phyloP scores from a whole-genome alignment of 2,113 vertebrate species.

The Myotis lucifugus region DNA sequence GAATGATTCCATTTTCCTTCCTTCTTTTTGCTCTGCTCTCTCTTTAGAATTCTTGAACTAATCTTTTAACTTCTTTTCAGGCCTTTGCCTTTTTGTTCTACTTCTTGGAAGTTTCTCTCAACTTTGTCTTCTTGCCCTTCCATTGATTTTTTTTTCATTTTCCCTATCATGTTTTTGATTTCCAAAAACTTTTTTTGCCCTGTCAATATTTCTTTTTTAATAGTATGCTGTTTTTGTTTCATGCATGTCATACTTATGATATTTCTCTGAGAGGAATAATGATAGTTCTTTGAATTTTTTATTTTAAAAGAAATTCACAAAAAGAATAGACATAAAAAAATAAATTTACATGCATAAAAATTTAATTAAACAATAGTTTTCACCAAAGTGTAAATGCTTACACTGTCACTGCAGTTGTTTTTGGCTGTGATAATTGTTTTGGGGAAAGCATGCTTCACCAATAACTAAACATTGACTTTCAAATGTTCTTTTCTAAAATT shows the following conservation, averaged over 20 bases:
- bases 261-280: neutral
- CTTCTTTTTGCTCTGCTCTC: neutral
- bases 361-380: neutral
- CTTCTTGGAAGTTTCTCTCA: neutral
- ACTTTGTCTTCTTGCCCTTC: neutral
- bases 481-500: neutral
- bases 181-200: neutral
- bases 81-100: neutral
- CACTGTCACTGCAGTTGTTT: neutral
- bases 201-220: neutral
- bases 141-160: neutral
- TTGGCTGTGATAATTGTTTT: neutral
- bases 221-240: neutral
- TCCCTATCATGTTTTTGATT: neutral
- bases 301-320: neutral
- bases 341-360: neutral
- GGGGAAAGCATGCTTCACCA: neutral
- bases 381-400: neutral
- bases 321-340: neutral
- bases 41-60: neutral
- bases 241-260: neutral
- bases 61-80: neutral
- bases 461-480: neutral
- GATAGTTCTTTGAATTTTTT: neutral
- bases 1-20: neutral